Conservation (phyloP, 2,113 vertebrate genomes). For the Nerophis lumbriciformis region DNA sequence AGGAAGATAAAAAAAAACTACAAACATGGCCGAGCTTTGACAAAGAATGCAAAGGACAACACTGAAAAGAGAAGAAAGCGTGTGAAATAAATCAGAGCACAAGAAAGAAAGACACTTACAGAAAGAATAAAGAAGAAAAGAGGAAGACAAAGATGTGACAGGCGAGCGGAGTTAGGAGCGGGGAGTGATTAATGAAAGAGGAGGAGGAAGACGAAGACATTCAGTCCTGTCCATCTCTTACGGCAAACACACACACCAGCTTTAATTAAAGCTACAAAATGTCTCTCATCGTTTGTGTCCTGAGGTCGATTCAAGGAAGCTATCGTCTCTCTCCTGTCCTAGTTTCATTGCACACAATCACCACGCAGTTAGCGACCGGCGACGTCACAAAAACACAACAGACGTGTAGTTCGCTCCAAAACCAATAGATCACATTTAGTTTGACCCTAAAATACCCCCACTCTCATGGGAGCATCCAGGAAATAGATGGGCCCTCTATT, state of each 20-base stretch:
- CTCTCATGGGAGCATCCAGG: constrained; percentile 17
- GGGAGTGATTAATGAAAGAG: constrained; percentile 42
- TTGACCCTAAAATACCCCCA: constrained; percentile 23
- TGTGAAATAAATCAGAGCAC: not conserved
- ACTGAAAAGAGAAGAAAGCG: constrained; percentile 18
- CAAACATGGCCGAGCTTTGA: constrained; percentile 59
- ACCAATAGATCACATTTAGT: constrained; percentile 19
- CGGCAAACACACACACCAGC: constrained; percentile 2
- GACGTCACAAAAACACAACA: not conserved
- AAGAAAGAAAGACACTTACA: not conserved
- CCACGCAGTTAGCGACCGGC: not conserved
- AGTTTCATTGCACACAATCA: no score
- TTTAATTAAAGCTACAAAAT: not conserved
- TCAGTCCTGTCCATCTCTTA: constrained; percentile 25
- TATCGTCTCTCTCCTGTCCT: no score
- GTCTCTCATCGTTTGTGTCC: not conserved
- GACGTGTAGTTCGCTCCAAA: not conserved
- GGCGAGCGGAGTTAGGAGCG: constrained; percentile 11
- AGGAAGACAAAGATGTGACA: constrained; percentile 25
- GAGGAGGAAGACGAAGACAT: constrained; percentile 32
- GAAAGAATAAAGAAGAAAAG: constrained; percentile 19
- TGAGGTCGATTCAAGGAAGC: not conserved
- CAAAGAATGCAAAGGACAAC: constrained; percentile 59
- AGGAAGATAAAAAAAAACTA: constrained; percentile 43
- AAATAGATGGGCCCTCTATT: constrained; percentile 27